These are phyloP conservation scores for Malurus melanocephalus DNA, from an alignment of 2,113 vertebrate species.

Conservation along the genomic window DNA sequence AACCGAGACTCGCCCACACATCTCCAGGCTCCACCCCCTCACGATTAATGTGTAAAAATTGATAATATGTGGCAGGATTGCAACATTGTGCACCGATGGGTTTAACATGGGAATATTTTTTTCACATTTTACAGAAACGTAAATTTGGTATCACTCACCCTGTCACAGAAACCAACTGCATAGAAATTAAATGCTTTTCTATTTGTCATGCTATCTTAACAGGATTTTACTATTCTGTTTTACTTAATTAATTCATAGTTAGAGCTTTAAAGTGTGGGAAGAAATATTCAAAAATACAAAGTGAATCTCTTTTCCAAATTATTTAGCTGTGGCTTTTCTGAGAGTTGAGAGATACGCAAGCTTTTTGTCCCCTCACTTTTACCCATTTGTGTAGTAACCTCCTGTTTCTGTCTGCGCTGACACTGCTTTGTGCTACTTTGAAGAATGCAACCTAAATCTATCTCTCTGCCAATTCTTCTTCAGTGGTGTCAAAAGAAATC, in stretches of 20 bases:
- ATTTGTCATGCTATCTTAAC: not conserved
- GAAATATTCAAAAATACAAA: not conserved
- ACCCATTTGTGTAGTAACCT: not conserved
- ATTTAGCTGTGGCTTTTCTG: not conserved
- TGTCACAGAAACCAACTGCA: not conserved
- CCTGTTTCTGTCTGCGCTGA: not conserved
- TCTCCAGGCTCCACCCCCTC: not conserved
- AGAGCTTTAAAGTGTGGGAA: not conserved
- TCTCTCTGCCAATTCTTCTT: not conserved
- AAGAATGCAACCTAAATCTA: not conserved
- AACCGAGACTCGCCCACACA: no score
- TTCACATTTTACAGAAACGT: not conserved
- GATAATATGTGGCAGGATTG: not conserved
- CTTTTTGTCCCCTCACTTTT: not conserved
- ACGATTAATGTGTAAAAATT: not conserved
- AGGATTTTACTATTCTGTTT: not conserved
- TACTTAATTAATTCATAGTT: not conserved
- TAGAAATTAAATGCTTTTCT: not conserved
- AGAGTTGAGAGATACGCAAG: not conserved
- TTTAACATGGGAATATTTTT: not conserved
- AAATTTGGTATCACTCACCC: not conserved
- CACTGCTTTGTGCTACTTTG: not conserved
- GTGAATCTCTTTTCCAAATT: not conserved
- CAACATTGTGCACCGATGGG: not conserved
- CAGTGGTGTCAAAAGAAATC: not conserved